These are phyloP conservation scores for Eurytoma californica DNA, from an alignment of 2,888 invertebrate genomes.

Conservation along the genomic window DNA sequence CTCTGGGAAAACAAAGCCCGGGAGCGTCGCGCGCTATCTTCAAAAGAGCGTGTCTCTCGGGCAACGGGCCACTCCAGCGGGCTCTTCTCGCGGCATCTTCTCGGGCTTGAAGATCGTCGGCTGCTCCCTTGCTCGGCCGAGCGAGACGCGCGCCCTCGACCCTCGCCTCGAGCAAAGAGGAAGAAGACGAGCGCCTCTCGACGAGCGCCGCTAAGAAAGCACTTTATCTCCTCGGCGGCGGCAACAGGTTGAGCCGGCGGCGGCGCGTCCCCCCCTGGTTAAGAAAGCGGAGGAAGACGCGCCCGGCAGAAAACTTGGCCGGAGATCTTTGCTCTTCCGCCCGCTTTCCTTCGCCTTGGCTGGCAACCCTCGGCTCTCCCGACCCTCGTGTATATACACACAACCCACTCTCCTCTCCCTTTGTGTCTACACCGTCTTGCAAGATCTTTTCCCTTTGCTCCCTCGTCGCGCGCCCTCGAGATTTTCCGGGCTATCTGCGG, in stretches of 20 bases:
- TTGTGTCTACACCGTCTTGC: constrained; percentile 54
- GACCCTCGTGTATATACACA: neutral
- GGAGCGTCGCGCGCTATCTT: constrained; percentile 60
- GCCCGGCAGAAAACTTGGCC: constrained; percentile 45
- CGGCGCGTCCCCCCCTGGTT: constrained; percentile 43
- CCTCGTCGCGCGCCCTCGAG: constrained; percentile 57
- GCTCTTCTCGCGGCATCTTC: constrained; percentile 39
- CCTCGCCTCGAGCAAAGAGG: constrained; percentile 20
- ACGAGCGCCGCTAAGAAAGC: constrained; percentile 64
- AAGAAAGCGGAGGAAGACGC: constrained; percentile 47
- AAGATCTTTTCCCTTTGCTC: constrained; percentile 35
- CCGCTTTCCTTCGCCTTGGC: constrained; percentile 45
- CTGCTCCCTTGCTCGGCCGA: constrained; percentile 14
- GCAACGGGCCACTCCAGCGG: constrained; percentile 10
- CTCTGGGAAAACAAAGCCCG: constrained; percentile 67
- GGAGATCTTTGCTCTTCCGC: constrained; percentile 51
- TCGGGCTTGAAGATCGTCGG: neutral
- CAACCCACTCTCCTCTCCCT: constrained; percentile 14
- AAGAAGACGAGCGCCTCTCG: constrained; percentile 53
- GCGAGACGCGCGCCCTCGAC: neutral
- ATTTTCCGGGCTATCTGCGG: constrained; percentile 64
- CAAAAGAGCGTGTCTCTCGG: constrained; percentile 25
- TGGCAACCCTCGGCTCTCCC: constrained; percentile 8
- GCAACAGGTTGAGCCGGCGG: constrained; percentile 69
- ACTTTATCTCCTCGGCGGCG: constrained; percentile 66